Evolutionary conservation across 2,888 invertebrate species (phyloP).

Genomic region (Monopis laevigella): DNA sequence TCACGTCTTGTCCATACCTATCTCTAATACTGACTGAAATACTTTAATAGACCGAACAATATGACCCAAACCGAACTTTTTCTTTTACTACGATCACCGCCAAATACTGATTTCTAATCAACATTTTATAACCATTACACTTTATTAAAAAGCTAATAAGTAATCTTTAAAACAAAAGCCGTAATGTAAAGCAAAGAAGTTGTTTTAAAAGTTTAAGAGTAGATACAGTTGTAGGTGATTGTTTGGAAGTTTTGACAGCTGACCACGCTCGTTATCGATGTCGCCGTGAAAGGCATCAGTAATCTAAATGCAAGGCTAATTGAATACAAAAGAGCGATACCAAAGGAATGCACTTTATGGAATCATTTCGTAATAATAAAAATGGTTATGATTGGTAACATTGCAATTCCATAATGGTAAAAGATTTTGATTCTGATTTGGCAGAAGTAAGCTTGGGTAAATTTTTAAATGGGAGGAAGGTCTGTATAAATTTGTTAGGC

Average conservation of each 20-base stretch:
- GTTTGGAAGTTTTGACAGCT: constrained; percentile 66
- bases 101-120: background rate
- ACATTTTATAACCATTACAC: background rate
- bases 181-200: constrained; percentile 17
- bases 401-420: too few relatives aligned
- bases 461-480: too few relatives aligned
- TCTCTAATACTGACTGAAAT: constrained; percentile 52
- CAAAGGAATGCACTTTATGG: constrained; percentile 53
- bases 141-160: background rate
- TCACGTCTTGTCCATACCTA: constrained; percentile 52
- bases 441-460: too few relatives aligned
- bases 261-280: constrained; percentile 64
- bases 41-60: constrained; percentile 61
- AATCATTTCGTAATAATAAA: constrained; percentile 37
- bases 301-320: constrained; percentile 64
- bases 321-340: constrained; percentile 64
- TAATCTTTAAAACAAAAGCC: constrained; percentile 2
- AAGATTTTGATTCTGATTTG: too few relatives aligned
- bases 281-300: constrained; percentile 61
- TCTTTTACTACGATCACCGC: constrained; percentile 13
- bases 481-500: too few relatives aligned
- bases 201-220: background rate
- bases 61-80: constrained; percentile 37
- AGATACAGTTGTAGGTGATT: constrained; percentile 34
- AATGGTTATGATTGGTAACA: constrained; percentile 27